These are phyloP conservation scores for Copidosoma floridanum DNA, from an alignment of 1,140 invertebrate genomes.

Conservation along the genomic window DNA sequence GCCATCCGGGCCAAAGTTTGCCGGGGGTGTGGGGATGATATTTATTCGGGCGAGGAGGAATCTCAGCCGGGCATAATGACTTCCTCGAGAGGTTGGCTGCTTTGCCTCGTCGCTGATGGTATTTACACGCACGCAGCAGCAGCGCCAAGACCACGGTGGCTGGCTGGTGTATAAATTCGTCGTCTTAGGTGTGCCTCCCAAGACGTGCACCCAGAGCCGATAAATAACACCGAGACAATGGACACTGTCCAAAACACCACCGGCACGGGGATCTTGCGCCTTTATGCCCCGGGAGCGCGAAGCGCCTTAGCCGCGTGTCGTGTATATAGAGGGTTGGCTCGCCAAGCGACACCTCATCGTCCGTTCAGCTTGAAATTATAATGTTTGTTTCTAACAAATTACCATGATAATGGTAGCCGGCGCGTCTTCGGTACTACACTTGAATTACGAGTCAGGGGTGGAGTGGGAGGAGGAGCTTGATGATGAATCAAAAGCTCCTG, in stretches of 20 bases:
- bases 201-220: conserved; percentile 36
- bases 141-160: too few species aligned
- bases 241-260: conserved; percentile 58
- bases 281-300: conserved; percentile 36
- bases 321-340: too few species aligned
- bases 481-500: conserved; percentile 9
- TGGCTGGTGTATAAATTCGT: conserved; percentile 24
- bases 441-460: conserved; percentile 43
- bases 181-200: conserved; percentile 1
- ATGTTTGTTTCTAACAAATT: conserved; percentile 60
- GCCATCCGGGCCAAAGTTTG: not conserved
- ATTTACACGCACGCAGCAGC: too few species aligned
- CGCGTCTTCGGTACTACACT: conserved; percentile 51
- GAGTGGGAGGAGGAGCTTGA: not conserved
- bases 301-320: too few species aligned
- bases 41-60: too few species aligned
- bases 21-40: not conserved
- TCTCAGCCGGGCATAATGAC: conserved; percentile 26
- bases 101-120: too few species aligned
- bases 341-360: conserved; percentile 24
- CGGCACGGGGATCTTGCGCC: conserved; percentile 56
- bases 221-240: conserved; percentile 57
- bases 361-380: conserved; percentile 48
- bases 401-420: conserved; percentile 55
- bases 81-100: too few species aligned